phyloP scores from a whole-genome alignment of 2,888 invertebrate genomes.

The Idaea aversata region DNA sequence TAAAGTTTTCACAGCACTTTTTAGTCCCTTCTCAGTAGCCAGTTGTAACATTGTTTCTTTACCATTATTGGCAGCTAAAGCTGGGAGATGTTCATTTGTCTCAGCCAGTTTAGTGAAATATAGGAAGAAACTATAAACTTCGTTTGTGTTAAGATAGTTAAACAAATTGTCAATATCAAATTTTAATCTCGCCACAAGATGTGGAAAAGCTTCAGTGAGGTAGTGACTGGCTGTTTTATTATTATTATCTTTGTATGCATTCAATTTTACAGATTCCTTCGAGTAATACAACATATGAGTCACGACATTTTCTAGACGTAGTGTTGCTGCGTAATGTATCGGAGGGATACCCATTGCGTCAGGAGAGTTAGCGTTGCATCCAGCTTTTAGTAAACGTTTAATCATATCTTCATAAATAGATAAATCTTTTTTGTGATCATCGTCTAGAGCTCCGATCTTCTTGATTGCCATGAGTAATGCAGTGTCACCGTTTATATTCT shows the following conservation, averaged over 20 bases:
- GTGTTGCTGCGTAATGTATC: conserved; percentile 82
- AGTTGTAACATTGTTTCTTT: conserved; percentile 71
- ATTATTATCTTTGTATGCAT: conserved; percentile 76
- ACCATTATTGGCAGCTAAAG: conserved; percentile 64
- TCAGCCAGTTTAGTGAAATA: conserved; percentile 68
- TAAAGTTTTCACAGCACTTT: conserved; percentile 72
- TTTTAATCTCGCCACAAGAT: conserved; percentile 60
- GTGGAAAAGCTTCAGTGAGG: conserved; percentile 77
- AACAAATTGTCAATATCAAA: conserved; percentile 73
- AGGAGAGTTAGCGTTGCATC: conserved; percentile 78
- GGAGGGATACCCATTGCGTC: conserved; percentile 79
- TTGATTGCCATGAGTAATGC: conserved; percentile 76
- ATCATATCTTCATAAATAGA: conserved; percentile 72
- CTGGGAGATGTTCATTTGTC: conserved; percentile 65
- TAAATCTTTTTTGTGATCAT: conserved; percentile 67
- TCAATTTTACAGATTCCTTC: conserved; percentile 75
- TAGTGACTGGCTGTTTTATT: conserved; percentile 80
- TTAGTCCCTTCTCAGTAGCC: conserved; percentile 79
- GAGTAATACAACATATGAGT: conserved; percentile 75
- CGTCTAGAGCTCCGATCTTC: conserved; percentile 71
- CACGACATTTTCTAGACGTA: conserved; percentile 75
- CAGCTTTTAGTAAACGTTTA: conserved; percentile 73
- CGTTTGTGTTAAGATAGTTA: conserved; percentile 75
- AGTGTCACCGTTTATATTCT: conserved; percentile 71
- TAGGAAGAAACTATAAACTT: conserved; percentile 80